Evolutionary conservation across 1,140 invertebrate species (phyloP).

Genomic region (Trachymyrmex septentrionalis): DNA sequence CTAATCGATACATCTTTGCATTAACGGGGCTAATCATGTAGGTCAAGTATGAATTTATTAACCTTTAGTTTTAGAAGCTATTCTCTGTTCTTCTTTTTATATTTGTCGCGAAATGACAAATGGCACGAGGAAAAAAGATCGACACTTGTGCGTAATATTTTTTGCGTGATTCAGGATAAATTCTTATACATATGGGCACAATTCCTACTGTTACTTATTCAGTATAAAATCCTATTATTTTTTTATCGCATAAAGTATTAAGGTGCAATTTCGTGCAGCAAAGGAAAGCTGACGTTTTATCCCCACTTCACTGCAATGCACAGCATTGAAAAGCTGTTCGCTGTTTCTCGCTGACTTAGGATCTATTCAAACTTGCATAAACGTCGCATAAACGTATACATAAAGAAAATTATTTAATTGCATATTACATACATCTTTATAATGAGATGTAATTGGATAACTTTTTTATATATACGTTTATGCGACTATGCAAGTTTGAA

Average conservation of each 20-base stretch:
- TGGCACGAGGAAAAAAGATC: background rate
- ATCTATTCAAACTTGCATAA: too few relatives aligned
- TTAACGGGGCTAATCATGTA: constrained; percentile 4
- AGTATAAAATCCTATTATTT: background rate
- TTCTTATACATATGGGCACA: background rate
- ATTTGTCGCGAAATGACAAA: background rate
- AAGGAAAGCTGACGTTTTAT: too few relatives aligned
- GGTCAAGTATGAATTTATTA: constrained; percentile 44
- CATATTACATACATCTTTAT: too few relatives aligned
- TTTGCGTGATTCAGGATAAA: background rate
- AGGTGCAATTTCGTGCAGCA: too few relatives aligned
- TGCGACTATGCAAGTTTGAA: too few relatives aligned
- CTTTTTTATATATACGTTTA: too few relatives aligned
- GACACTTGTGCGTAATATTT: background rate
- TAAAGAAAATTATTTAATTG: too few relatives aligned
- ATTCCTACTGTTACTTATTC: background rate
- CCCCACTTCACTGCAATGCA: too few relatives aligned
- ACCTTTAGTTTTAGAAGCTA: constrained; percentile 9
- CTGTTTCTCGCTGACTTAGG: too few relatives aligned
- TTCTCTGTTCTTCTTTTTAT: background rate
- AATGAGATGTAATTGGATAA: too few relatives aligned
- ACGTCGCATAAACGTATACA: too few relatives aligned
- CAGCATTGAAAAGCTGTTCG: too few relatives aligned
- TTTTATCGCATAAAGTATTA: background rate
- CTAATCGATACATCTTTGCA: constrained; percentile 43